phyloP scores from a whole-genome alignment of 2,113 vertebrate species.

The Pomatorhinus ruficollis region DNA sequence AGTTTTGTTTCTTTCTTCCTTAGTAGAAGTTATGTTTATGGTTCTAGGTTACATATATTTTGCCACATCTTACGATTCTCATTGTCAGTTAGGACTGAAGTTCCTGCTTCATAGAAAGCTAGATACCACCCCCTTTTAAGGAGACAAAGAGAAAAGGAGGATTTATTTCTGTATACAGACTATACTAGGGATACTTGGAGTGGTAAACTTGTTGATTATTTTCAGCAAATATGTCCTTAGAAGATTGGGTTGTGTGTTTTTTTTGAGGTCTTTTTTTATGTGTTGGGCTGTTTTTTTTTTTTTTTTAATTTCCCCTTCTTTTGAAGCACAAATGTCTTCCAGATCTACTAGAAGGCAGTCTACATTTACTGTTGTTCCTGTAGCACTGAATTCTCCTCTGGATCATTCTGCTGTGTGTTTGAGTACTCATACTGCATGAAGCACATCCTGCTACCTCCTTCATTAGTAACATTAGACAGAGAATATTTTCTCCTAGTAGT shows the following conservation, averaged over 20 bases:
- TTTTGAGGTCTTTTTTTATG: background rate
- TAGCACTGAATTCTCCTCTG: background rate
- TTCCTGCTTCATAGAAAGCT: background rate
- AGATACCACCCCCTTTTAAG: background rate
- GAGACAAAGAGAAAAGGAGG: background rate
- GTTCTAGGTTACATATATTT: background rate
- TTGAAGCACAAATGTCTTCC: background rate
- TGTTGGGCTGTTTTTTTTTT: background rate
- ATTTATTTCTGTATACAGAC: background rate
- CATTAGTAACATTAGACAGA: background rate
- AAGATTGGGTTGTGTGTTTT: accelerated
- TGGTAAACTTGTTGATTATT: background rate
- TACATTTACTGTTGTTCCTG: background rate
- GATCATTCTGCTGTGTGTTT: background rate
- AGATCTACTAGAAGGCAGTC: background rate
- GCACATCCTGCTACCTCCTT: background rate
- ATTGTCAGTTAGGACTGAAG: background rate
- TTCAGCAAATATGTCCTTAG: background rate
- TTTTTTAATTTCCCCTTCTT: background rate
- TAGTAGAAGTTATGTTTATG: background rate
- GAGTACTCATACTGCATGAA: background rate
- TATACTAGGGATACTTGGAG: background rate
- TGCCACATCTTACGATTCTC: background rate
- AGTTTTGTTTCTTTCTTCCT: background rate
- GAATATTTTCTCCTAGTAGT: background rate